Base-by-base conservation (phyloP, 1,140 invertebrate genomes). In the Cyclargus thomasi region DNA sequence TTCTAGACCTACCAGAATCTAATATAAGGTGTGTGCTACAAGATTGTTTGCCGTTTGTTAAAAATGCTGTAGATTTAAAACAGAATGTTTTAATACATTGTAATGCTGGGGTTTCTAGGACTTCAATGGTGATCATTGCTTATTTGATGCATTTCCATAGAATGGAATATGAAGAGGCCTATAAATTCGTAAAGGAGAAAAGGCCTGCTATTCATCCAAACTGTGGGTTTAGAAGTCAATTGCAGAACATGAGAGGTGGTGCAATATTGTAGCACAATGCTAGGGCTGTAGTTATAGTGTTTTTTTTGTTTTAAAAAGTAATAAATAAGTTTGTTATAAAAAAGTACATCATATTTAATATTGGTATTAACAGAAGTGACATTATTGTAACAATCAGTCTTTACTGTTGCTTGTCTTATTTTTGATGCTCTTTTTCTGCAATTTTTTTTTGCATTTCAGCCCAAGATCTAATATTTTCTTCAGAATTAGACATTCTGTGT, bases 61-160 rank as follows among this genome's bases (percentile, higher is more conserved):
- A 92, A 4, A 64, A 83, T 20, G 82, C 79, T 53, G 65, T 91
- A 0, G 66, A 87, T 23, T 73, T 86, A 65, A 79, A 85, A 57
- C 92, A 94, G 23, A 95, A 94, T 83, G 92, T 97, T 65, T 91
- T 97, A 67, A 94, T 98, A 0, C 97, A 99, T 86, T 99, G 97
- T 81, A 97, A 97, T 87, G 96, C 97, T 5, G 97, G 97, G 8
- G 93, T 98, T 1, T 98, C 97, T 11, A 90, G 97, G 18, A 96
- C 97, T n/a, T 92, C 97, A 3, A 93, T 94, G 36, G 91, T 98
- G 62, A 93, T 95, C 14, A 94, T 98, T 67, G 95, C 94, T 11
- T 98, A 95, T 90, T 89, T 98, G 14, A 98, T 98, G 92, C 90
- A 93, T 57, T 92, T 91, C 67, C 77, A 94, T 53, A 87, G 92